A percentile compares a stretch with the other conserved stretches of the same genome.
Conservation (phyloP, 2,888 invertebrate genomes). For the Drosophila emarginata region DNA sequence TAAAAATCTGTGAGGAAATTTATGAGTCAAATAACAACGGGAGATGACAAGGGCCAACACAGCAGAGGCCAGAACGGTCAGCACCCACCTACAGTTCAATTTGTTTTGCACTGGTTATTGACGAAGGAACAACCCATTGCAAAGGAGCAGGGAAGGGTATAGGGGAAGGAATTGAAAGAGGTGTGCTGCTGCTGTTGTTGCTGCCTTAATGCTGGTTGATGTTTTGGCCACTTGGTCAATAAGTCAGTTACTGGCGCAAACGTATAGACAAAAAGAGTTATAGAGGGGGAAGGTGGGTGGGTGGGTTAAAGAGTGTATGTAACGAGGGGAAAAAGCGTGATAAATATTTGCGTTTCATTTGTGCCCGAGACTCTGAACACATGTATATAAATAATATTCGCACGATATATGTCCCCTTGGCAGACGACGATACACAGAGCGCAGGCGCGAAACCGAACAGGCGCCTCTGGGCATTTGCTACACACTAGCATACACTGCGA, state of each 20-base stretch:
- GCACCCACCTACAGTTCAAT: slow-evolving; percentile 77
- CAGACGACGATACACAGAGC: slow-evolving; percentile 49
- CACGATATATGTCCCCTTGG: slow-evolving; percentile 80
- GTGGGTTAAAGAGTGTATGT: not conserved
- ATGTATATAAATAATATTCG: slow-evolving; percentile 81
- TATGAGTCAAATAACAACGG: slow-evolving; percentile 80
- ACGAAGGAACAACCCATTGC: not conserved
- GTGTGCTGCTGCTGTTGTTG: slow-evolving; percentile 6
- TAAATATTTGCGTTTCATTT: slow-evolving; percentile 74
- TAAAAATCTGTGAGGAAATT: slow-evolving; percentile 75
- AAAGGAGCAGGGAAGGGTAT: not conserved
- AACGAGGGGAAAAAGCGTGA: slow-evolving; percentile 50
- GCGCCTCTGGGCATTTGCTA: slow-evolving; percentile 76
- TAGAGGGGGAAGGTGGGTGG: not conserved
- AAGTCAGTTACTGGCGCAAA: slow-evolving; percentile 53
- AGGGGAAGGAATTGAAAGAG: not conserved
- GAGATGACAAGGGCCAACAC: slow-evolving; percentile 79
- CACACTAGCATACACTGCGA: slow-evolving; percentile 1
- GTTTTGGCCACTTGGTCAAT: slow-evolving; percentile 63
- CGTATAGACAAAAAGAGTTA: slow-evolving; percentile 4
- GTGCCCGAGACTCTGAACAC: slow-evolving; percentile 54
- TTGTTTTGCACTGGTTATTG: slow-evolving; percentile 64
- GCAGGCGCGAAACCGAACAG: slow-evolving; percentile 73
- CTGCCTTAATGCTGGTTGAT: slow-evolving; percentile 50
- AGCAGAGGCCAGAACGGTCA: slow-evolving; percentile 58